Evolutionary conservation across 2,113 vertebrate species (phyloP), one percentile per base, ranked within the genome.

Genomic region (Megaceryle maxima): DNA sequence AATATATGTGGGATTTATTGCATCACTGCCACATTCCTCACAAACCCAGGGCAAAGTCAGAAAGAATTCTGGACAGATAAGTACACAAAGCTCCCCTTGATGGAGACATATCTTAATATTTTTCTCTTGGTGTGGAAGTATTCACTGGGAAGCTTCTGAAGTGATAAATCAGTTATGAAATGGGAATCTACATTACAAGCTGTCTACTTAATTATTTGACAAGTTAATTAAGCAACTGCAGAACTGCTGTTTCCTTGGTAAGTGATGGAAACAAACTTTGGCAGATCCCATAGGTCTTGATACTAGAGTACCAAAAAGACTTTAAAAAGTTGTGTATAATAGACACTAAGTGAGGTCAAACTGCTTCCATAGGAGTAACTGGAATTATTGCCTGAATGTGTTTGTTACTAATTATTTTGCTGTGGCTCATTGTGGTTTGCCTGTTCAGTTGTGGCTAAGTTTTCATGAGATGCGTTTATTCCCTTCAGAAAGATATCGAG

Each of bases 181-280:
- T 87, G 72, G 92, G 92, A 98, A 95, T 92, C 76, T 95, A 92
- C 76, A 96, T 98, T 97, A 96, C 91, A 95, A 92, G 75, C 96
- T 97, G 96, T 96, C 98, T 97, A 92, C 95, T 97, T 98, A 98
- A 98, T 98, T 98, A 96, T 97, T 97, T 98, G 98, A 98, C 97
- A 97, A 98, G 97, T 97, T 98, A 98, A 98, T 98, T 98, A 92
- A 98, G 97, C 91, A 97, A 93, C 95, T 88, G 94, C 67, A 84
- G 96, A 91, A 63, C 91, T 97, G 94, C 44, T 75, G 17, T 95
- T 97, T 97, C 95, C 92, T 96, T 95, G 87, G 80, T 85, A 97
- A 97, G 90, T 86, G 11, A 92, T 76, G 78, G 92, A 94, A 96
- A 97, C 91, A 82, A 95, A 93, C 90, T 93, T 67, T 59, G 83